These are phyloP conservation scores for Enteromius treurensis DNA, from an alignment of 2,797 vertebrate genomes.

Conservation along the genomic window DNA sequence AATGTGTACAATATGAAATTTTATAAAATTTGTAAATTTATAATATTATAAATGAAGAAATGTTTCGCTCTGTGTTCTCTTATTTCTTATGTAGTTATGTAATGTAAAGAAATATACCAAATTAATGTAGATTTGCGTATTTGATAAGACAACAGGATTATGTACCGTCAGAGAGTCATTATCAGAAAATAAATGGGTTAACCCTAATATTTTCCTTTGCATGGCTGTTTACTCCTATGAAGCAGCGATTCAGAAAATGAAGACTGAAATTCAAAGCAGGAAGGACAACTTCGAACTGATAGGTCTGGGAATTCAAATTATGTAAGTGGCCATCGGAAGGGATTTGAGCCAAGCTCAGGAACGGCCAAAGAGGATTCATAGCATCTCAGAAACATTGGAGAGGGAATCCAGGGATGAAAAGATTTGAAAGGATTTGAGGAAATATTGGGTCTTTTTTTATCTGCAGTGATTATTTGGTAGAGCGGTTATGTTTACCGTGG, in stretches of 20 bases:
- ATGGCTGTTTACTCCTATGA: not conserved
- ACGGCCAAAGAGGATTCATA: slow-evolving; percentile 44
- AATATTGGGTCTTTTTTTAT: slow-evolving; percentile 19
- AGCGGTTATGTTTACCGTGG: slow-evolving; percentile 25
- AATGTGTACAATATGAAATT: not conserved
- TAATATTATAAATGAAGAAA: not conserved
- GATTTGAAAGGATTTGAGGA: slow-evolving; percentile 15
- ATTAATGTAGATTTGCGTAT: not conserved
- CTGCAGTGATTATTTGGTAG: slow-evolving; percentile 19
- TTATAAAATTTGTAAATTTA: too few relatives aligned
- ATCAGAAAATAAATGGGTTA: not conserved
- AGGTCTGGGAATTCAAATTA: slow-evolving; percentile 46
- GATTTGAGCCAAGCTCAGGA: slow-evolving; percentile 4
- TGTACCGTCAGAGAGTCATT: not conserved
- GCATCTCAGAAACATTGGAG: slow-evolving; percentile 38
- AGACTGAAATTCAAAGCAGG: not conserved
- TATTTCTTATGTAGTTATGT: not conserved
- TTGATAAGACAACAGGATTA: not conserved
- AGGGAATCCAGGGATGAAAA: slow-evolving; percentile 28
- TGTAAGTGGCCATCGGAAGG: slow-evolving; percentile 20
- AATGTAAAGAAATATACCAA: not conserved
- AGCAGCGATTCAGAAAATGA: slow-evolving; percentile 4
- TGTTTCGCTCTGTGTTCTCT: not conserved
- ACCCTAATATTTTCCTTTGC: not conserved
- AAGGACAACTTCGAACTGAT: slow-evolving; percentile 15